Base-by-base conservation (phyloP, 1,140 invertebrate species). In the Eueides isabella region DNA sequence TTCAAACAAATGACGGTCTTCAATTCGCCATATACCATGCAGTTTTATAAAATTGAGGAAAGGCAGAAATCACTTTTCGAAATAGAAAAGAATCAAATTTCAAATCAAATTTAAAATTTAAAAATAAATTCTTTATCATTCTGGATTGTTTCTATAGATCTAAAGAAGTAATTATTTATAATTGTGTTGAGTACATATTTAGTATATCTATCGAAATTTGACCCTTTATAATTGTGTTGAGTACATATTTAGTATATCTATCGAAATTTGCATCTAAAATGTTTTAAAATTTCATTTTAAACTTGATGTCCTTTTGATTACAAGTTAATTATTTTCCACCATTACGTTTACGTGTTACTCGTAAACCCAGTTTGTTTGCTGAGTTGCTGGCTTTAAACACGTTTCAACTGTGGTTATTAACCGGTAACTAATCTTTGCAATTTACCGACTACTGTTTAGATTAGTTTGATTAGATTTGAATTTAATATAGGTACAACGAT, bases 381-480 rank as follows among this genome's bases (percentile, higher is more conserved):
- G 23, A 23, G n/a, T n/a, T n/a, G n/a, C n/a, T 19, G 48, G 48
- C 6, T 19, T 55, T 55, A 55, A 26, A 26, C 23, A 55, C 19
- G 48, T 55, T n/a, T 26, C 48, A 55, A 55, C 19, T 55, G 9
- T 55, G 23, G 48, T 55, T 55, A 55, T 55, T 55, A 55, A 55
- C 48, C 23, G 26, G 19, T 55, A 26, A 55, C 23, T 55, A 55
- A 55, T 26, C 48, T 55, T 48, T 55, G 23, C 48, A 26, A 23
- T 55, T 55, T 55, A 55, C 44, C 19, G 9, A 55, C 44, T 55
- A 23, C 44, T 26, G 44, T 19, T 55, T 55, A 55, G 44, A 55
- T 55, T 55, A 55, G 48, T 55, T 55, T 23, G 48, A 55, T 55
- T 55, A 55, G 19, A 55, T 55, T 55, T 9, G 19, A 55, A 55